A percentile compares a stretch with the other conserved stretches of the same genome.
These are phyloP conservation scores for Sorex araneus DNA, from an alignment of 2,113 vertebrate genomes.

Conservation along the genomic window DNA sequence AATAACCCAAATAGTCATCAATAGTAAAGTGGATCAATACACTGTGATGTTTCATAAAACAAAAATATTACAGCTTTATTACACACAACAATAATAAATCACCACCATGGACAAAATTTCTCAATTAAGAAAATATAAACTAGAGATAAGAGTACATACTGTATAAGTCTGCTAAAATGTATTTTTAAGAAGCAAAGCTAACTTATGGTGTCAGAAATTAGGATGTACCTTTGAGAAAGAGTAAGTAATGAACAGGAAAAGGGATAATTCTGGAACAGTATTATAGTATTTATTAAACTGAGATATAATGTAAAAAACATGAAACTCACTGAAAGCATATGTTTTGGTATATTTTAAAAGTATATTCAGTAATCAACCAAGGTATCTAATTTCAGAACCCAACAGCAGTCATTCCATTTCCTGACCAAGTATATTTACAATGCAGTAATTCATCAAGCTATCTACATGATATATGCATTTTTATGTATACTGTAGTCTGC, in stretches of 20 bases:
- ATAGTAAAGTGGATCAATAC: not conserved
- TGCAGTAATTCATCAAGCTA: constrained; percentile 46
- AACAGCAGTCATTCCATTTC: not conserved
- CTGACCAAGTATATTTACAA: not conserved
- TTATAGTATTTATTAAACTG: not conserved
- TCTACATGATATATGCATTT: not conserved
- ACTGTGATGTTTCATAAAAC: not conserved
- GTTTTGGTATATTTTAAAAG: not conserved
- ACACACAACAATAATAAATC: not conserved
- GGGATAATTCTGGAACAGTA: not conserved
- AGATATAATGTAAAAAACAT: not conserved
- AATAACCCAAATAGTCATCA: not conserved
- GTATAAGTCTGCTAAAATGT: not conserved
- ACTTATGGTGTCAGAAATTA: not conserved
- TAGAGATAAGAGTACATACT: not conserved
- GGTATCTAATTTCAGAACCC: not conserved
- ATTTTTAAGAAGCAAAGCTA: constrained; percentile 38
- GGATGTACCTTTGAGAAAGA: not conserved
- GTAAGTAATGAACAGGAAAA: not conserved
- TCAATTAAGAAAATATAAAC: constrained; percentile 43
- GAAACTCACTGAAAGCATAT: constrained; percentile 16
- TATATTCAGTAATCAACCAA: constrained; percentile 8
- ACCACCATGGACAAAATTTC: constrained; percentile 5
- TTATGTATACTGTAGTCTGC: too few relatives aligned
- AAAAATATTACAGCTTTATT: too few relatives aligned